Conservation (phyloP, 2,113 vertebrate genomes). For the Carettochelys insculpta region DNA sequence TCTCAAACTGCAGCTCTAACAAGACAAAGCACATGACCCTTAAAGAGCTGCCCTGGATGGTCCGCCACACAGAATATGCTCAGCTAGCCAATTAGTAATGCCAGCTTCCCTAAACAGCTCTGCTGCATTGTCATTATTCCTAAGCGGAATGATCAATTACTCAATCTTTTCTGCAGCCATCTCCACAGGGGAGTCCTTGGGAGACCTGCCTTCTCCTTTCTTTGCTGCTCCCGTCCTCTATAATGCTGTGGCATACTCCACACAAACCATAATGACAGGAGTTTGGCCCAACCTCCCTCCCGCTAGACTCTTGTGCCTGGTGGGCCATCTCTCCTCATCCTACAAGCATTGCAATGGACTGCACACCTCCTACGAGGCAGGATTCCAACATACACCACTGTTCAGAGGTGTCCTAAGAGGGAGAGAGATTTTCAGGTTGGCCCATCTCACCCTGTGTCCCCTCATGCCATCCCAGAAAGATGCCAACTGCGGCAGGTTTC, state of each 20-base stretch:
- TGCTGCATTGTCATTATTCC: background rate
- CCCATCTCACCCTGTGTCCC: accelerated
- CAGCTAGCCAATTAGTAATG: background rate
- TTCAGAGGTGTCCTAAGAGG: background rate
- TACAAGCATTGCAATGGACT: background rate
- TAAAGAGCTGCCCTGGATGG: background rate
- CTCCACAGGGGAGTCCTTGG: background rate
- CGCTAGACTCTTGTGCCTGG: background rate
- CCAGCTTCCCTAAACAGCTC: background rate
- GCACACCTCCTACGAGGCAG: background rate
- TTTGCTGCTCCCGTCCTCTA: background rate
- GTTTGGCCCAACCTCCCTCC: background rate
- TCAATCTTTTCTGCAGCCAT: background rate
- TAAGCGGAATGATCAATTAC: background rate
- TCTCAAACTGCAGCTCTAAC: background rate
- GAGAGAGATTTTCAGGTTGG: background rate
- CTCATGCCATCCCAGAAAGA: too few relatives aligned
- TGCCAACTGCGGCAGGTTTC: background rate
- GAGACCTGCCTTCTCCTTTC: background rate
- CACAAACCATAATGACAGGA: too few relatives aligned
- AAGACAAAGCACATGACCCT: background rate
- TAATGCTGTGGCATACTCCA: background rate
- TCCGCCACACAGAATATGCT: background rate
- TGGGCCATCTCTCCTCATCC: accelerated
- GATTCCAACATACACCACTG: background rate